These are phyloP conservation scores for Artemia sp. DNA, from an alignment of 2,888 invertebrate species.

Conservation along the genomic window DNA sequence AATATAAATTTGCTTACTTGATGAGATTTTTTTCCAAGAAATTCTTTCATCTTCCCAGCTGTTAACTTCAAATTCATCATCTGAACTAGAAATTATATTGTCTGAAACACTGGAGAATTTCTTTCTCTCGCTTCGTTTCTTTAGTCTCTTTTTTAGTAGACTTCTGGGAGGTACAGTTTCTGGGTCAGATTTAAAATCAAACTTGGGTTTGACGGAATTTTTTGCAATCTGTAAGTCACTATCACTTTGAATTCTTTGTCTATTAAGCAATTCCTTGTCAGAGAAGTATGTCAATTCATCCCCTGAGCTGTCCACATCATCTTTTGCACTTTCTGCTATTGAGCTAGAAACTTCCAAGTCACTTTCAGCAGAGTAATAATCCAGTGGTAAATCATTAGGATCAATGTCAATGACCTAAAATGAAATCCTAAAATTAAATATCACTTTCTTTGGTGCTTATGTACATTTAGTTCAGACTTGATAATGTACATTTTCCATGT, in stretches of 20 bases:
- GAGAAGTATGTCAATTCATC: too few species aligned
- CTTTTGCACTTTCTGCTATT: not conserved
- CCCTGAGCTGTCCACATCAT: too few species aligned
- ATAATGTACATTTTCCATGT: too few species aligned
- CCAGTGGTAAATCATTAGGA: not conserved
- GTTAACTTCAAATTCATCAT: constrained; percentile 9
- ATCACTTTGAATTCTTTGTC: too few species aligned
- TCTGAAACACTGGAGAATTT: not conserved
- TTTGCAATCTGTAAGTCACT: too few species aligned
- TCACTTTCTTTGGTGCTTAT: too few species aligned
- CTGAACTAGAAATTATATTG: not conserved
- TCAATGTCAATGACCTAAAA: too few species aligned
- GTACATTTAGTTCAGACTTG: too few species aligned
- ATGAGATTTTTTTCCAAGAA: constrained; percentile 3
- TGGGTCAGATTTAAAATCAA: not conserved
- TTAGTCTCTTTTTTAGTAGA: not conserved
- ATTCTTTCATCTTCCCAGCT: not conserved
- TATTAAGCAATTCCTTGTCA: too few species aligned
- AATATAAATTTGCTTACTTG: not conserved
- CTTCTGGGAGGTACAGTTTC: not conserved
- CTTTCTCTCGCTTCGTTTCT: not conserved
- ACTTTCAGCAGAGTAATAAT: constrained; percentile 12
- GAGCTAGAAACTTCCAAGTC: not conserved
- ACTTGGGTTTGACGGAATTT: too few species aligned
- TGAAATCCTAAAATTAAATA: too few species aligned